Conservation (phyloP, 2,888 invertebrate species). For the Dicyrtomina minuta region DNA sequence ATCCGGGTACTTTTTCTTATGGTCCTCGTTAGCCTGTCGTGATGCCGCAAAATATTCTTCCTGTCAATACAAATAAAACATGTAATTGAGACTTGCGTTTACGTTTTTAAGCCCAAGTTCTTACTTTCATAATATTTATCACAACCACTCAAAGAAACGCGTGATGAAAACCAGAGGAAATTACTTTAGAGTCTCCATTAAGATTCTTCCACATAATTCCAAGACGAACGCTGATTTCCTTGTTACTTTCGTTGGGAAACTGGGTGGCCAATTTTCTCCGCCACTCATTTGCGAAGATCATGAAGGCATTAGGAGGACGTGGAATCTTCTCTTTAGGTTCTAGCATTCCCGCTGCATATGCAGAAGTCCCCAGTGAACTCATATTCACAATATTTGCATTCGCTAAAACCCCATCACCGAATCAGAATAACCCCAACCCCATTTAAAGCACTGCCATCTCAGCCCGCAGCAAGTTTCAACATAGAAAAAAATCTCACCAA, state of each 20-base stretch:
- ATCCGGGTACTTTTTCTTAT: slow-evolving; percentile 66
- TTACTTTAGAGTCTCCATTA: slow-evolving; percentile 59
- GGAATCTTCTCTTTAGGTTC: slow-evolving; percentile 59
- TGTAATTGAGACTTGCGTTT: not conserved
- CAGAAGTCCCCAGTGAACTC: slow-evolving; percentile 41
- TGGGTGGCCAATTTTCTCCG: slow-evolving; percentile 62
- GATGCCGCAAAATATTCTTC: slow-evolving; percentile 62
- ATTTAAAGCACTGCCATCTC: slow-evolving; percentile 18
- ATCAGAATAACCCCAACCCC: slow-evolving; percentile 20
- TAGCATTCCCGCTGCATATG: slow-evolving; percentile 35
- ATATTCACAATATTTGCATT: slow-evolving; percentile 35
- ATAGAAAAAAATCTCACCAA: not conserved
- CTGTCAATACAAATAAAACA: slow-evolving; percentile 33
- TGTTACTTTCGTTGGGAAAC: slow-evolving; percentile 64
- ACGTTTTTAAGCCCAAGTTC: no score
- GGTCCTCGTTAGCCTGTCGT: slow-evolving; percentile 62
- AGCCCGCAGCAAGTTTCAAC: not conserved
- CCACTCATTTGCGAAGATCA: slow-evolving; percentile 67
- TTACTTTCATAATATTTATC: no score
- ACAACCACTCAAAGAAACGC: not conserved
- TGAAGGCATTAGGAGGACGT: slow-evolving; percentile 66
- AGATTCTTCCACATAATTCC: slow-evolving; percentile 65
- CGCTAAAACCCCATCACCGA: slow-evolving; percentile 28
- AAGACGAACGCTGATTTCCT: slow-evolving; percentile 64
- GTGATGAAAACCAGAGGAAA: not conserved